These are phyloP conservation scores for Pelodytes ibericus DNA, from an alignment of 2,797 vertebrate genomes.

Conservation along the genomic window DNA sequence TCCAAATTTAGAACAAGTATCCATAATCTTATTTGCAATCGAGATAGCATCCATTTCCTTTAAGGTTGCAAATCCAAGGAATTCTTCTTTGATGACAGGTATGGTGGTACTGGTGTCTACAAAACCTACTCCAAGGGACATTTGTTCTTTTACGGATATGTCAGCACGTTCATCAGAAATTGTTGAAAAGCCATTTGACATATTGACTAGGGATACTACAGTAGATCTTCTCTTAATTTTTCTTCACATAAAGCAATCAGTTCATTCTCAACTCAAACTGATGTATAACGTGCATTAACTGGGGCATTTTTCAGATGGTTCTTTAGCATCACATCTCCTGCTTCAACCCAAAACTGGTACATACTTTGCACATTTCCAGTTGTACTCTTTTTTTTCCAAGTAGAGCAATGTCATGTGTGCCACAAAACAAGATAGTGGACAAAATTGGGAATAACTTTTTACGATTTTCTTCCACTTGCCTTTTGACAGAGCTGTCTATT, in stretches of 20 bases:
- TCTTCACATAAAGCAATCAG: not conserved
- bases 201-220: not conserved
- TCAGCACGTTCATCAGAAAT: constrained; percentile 7
- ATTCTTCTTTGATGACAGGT: not conserved
- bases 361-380: not conserved
- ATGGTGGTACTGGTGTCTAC: not conserved
- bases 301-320: not conserved
- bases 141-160: constrained; percentile 6
- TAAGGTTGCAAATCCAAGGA: too few species aligned
- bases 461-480: not conserved
- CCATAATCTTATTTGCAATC: constrained; percentile 18
- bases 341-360: not conserved
- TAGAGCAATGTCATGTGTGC: not conserved
- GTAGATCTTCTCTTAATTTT: constrained; percentile 7
- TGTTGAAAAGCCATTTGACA: constrained; percentile 1
- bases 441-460: too few species aligned
- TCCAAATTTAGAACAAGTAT: constrained; percentile 1
- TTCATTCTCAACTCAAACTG: constrained; percentile 10
- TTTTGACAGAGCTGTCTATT: constrained; percentile 5
- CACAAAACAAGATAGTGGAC: not conserved
- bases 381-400: not conserved
- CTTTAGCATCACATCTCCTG: not conserved
- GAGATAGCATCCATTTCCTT: constrained; percentile 3
- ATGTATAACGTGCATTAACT: not conserved
- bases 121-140: constrained; percentile 6